These are phyloP conservation scores for Urocolius indicus DNA, from an alignment of 2,113 vertebrate genomes.

Conservation along the genomic window DNA sequence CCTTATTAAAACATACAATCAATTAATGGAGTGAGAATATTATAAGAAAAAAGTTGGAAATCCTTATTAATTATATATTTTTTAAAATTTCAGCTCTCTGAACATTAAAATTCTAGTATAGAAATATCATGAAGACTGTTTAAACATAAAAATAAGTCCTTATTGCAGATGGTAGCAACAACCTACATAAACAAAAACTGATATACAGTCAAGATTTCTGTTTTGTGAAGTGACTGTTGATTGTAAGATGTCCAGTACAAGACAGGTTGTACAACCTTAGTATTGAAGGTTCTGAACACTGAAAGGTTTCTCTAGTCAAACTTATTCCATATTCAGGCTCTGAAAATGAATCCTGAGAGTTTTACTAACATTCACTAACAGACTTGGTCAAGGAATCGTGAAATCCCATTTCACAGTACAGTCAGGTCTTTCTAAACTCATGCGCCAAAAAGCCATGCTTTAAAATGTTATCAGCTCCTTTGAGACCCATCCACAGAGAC, in stretches of 20 bases:
- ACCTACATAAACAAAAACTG: neutral
- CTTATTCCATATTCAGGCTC: neutral
- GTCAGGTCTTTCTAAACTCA: neutral
- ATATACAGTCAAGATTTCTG: neutral
- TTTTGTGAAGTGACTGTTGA: neutral
- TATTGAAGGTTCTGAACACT: neutral
- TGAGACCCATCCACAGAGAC: neutral
- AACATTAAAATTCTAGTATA: neutral
- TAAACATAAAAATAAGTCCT: neutral
- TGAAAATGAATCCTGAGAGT: neutral
- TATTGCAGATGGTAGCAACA: neutral
- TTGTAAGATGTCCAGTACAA: neutral
- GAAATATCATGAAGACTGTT: neutral
- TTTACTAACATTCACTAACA: neutral
- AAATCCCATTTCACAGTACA: conserved; percentile 25
- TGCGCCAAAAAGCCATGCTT: neutral
- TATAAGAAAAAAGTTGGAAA: neutral
- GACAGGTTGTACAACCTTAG: neutral
- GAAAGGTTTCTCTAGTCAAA: neutral
- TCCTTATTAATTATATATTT: neutral
- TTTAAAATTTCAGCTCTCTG: neutral
- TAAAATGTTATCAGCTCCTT: neutral
- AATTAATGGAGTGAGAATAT: neutral
- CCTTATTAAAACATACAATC: neutral
- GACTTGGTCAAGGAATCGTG: neutral